Conservation (phyloP, 1,140 invertebrate genomes). For the Latrodectus geometricus region DNA sequence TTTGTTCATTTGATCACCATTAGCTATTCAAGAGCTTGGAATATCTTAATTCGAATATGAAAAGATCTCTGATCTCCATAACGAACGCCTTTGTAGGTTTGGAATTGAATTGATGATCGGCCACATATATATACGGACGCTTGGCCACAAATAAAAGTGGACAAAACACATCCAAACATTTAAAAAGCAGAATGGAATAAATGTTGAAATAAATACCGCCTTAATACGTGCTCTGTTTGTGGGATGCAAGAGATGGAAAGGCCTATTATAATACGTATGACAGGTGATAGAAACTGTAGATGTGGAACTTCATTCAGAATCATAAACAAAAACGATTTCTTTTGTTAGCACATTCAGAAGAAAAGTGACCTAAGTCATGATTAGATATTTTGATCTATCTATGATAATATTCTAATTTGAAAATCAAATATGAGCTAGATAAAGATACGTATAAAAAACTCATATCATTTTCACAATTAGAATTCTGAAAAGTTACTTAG, state of each 20-base stretch:
- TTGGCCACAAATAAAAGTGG: conserved; percentile 34
- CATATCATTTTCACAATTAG: no score
- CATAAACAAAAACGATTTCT: conserved; percentile 35
- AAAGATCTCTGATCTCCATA: background rate
- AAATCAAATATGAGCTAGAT: background rate
- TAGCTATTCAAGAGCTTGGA: conserved; percentile 11
- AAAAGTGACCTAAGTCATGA: conserved; percentile 6
- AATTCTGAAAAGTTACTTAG: no score
- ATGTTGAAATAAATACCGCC: conserved; percentile 58
- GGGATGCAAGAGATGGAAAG: conserved; percentile 27
- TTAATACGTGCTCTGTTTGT: conserved; percentile 52
- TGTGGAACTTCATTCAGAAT: conserved; percentile 29
- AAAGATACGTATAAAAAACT: no score
- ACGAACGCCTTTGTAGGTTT: background rate
- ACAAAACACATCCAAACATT: conserved; percentile 39
- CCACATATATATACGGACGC: conserved; percentile 35
- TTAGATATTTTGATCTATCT: background rate
- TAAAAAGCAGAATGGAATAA: conserved; percentile 32
- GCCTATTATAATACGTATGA: conserved; percentile 45
- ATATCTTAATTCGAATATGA: conserved; percentile 7
- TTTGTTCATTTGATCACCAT: conserved; percentile 19
- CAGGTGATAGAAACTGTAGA: conserved; percentile 47
- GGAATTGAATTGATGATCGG: background rate
- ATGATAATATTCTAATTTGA: background rate
- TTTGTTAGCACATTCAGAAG: conserved; percentile 10